These are phyloP conservation scores for Scrobipalpa costella DNA, from an alignment of 2,888 invertebrate species.

Conservation along the genomic window DNA sequence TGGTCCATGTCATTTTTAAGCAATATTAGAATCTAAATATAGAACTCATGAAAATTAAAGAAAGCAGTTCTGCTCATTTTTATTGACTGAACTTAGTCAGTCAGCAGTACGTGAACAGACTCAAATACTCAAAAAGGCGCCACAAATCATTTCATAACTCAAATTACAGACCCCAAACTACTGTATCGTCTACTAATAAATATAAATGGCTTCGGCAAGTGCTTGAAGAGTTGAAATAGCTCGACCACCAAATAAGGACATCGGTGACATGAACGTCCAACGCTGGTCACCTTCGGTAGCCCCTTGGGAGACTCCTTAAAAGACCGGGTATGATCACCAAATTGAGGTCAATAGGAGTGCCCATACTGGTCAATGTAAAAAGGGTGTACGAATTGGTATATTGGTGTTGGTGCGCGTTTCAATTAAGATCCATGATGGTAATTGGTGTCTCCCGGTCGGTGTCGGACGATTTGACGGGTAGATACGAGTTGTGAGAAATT, in stretches of 20 bases:
- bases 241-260: conserved; percentile 4
- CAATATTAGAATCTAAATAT: no score
- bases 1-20: no score
- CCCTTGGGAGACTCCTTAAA: neutral
- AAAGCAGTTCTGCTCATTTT: no score
- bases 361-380: neutral
- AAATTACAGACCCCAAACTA: conserved; percentile 36
- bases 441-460: conserved; percentile 54
- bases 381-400: conserved; percentile 14
- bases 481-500: neutral
- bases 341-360: neutral
- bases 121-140: conserved; percentile 7
- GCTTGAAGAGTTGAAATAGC: conserved; percentile 21
- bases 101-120: neutral
- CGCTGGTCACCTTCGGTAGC: neutral
- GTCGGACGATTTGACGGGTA: conserved; percentile 8
- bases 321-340: neutral
- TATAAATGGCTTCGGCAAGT: conserved; percentile 46
- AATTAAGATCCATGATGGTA: conserved; percentile 71
- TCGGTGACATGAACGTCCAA: neutral
- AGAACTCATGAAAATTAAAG: no score
- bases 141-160: conserved; percentile 26
- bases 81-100: no score
- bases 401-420: conserved; percentile 60
- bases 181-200: conserved; percentile 44